phyloP scores from a whole-genome alignment of 2,797 vertebrate genomes.

The Falco peregrinus region DNA sequence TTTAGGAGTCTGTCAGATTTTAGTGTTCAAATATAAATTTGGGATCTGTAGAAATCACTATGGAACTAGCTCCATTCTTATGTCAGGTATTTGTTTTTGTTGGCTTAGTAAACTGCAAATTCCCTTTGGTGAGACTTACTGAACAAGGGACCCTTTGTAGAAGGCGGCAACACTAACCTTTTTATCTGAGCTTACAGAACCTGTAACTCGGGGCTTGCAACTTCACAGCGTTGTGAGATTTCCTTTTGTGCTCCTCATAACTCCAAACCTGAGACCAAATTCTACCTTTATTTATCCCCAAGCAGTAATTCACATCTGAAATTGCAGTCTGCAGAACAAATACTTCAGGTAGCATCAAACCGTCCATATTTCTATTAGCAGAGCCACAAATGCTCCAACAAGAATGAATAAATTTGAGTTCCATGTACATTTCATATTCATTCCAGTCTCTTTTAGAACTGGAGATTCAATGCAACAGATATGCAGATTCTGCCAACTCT shows the following conservation, averaged over 20 bases:
- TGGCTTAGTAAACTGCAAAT: slow-evolving; percentile 58
- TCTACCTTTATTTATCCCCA: neutral
- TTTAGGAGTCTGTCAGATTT: neutral
- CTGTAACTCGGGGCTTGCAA: slow-evolving; percentile 64
- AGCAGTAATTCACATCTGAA: neutral
- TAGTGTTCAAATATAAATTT: neutral
- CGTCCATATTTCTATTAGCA: neutral
- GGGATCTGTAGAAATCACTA: slow-evolving; percentile 2
- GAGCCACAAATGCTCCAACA: neutral
- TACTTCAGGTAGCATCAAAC: neutral
- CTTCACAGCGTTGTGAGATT: slow-evolving; percentile 34
- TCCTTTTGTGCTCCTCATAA: neutral
- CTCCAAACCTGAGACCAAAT: neutral
- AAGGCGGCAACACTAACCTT: slow-evolving; percentile 53
- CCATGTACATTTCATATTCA: neutral
- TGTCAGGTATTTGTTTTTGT: slow-evolving; percentile 56
- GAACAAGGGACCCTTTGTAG: slow-evolving; percentile 73
- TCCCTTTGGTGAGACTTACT: slow-evolving; percentile 65
- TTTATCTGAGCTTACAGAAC: slow-evolving; percentile 71
- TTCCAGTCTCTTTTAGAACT: neutral
- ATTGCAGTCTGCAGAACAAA: neutral
- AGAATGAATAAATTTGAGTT: neutral
- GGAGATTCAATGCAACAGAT: neutral
- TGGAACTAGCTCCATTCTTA: neutral
- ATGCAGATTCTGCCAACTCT: neutral